Base-by-base conservation (phyloP, 2,888 invertebrate species). In the Azorinus chamasolen region DNA sequence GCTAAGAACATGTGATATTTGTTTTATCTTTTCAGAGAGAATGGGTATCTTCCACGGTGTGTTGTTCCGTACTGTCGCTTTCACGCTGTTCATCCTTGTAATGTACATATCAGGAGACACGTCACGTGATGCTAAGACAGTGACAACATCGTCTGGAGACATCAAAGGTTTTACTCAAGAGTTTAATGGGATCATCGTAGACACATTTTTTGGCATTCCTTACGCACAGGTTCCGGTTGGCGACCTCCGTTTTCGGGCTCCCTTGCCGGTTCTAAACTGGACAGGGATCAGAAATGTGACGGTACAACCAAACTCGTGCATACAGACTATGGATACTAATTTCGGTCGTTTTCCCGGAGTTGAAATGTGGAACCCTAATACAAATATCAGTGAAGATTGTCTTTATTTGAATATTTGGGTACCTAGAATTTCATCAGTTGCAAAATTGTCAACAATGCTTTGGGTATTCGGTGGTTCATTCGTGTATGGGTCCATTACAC, bases 351-450 rank as follows among this genome's bases (percentile, higher is more conserved):
- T 97, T 92, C 96, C 96, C 83, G 98, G 97, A 25, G 97, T 97
- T 91, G 97, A 97, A 91, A 98, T 98, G 96, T 99, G 98, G 98
- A 98, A 98, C 93, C 97, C 98, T 0, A 98, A 98, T 91, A 98
- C 98, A 14, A 96, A 96, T 92, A 95, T 97, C 84, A 97, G 97
- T 43, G 99, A 99, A 94, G 99, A 99, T 94, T 99, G 99, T 92
- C 94, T 99, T 6, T 99, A 98, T 93, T 94, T 99, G 90, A 99
- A 98, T 93, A 95, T 99, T 79, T 99, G 98, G 97, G 97, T 97
- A 37, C 98, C 98, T 0, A 32, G 32, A 32, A 37, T 20, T 10
- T 27, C 55, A 25, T 24, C 12, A 12, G 70, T 48, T 12, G 57
- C 69, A 0, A 74, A 54, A 20, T 55, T 70, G 32, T 55, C 78